Conservation (phyloP, 2,113 vertebrate genomes). For the Scartelaos histophorus region DNA sequence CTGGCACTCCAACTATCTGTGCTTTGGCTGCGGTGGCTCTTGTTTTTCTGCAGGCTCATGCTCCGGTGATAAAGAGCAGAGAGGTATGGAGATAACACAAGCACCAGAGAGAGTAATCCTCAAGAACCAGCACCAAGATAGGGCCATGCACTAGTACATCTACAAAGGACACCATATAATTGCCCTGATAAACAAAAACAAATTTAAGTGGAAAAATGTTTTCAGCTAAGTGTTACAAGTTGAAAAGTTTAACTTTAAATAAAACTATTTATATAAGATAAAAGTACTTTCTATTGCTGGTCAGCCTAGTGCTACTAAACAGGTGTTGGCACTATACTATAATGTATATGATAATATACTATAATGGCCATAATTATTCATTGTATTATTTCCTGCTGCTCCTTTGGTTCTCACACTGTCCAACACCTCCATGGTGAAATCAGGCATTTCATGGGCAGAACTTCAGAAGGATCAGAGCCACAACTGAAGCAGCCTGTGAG, state of each 20-base stretch:
- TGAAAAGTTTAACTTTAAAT: too few relatives aligned
- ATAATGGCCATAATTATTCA: background rate
- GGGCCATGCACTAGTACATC: constrained; percentile 50
- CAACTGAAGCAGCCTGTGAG: background rate
- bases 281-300: background rate
- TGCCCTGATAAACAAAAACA: constrained; percentile 67
- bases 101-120: constrained; percentile 38
- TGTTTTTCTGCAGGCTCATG: constrained; percentile 71
- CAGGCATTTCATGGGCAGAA: background rate
- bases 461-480: background rate
- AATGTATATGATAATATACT: too few relatives aligned
- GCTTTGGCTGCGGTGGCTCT: constrained; percentile 62
- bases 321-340: background rate
- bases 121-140: constrained; percentile 60
- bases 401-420: background rate
- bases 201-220: background rate
- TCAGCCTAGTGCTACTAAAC: background rate
- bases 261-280: too few relatives aligned
- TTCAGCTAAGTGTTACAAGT: constrained; percentile 27
- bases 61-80: constrained; percentile 72
- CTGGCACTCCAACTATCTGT: constrained; percentile 70
- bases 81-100: constrained; percentile 65
- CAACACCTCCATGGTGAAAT: background rate
- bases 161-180: constrained; percentile 73
- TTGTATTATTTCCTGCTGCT: background rate